Conservation (phyloP, 2,113 vertebrate species). For the Pseudolaguvia tuberculata region DNA sequence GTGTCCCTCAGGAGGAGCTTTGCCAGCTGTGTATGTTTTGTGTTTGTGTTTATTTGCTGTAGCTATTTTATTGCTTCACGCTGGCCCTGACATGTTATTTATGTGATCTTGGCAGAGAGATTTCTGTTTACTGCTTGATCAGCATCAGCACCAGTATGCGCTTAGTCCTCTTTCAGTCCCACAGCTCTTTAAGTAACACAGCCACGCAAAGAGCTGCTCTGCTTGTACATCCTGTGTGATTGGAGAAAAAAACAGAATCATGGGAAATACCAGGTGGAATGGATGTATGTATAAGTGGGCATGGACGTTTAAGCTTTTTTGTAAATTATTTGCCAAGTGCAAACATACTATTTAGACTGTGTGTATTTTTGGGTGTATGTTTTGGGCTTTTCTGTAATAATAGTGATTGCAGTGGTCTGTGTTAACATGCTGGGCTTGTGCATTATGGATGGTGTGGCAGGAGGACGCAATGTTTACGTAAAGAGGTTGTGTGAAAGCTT, state of each 20-base stretch:
- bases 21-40: constrained; percentile 25
- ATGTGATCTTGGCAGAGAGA: neutral
- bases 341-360: neutral
- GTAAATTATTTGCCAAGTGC: neutral
- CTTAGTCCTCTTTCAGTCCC: neutral
- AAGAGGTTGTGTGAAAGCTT: no score
- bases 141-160: neutral
- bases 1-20: constrained; percentile 36
- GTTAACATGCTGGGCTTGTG: neutral
- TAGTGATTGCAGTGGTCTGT: neutral
- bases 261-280: constrained; percentile 11
- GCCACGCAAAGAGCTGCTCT: neutral
- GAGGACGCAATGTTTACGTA: neutral
- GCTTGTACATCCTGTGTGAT: constrained; percentile 20
- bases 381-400: neutral
- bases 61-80: neutral
- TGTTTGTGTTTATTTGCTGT: neutral
- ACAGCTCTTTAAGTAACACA: constrained; percentile 6
- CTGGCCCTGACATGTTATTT: constrained; percentile 12
- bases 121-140: constrained; percentile 26
- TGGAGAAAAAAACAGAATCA: neutral
- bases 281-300: neutral
- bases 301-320: neutral
- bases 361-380: neutral
- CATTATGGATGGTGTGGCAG: neutral